These are phyloP conservation scores for Epinephelus fuscoguttatus DNA, from an alignment of 2,113 vertebrate genomes.

Conservation along the genomic window DNA sequence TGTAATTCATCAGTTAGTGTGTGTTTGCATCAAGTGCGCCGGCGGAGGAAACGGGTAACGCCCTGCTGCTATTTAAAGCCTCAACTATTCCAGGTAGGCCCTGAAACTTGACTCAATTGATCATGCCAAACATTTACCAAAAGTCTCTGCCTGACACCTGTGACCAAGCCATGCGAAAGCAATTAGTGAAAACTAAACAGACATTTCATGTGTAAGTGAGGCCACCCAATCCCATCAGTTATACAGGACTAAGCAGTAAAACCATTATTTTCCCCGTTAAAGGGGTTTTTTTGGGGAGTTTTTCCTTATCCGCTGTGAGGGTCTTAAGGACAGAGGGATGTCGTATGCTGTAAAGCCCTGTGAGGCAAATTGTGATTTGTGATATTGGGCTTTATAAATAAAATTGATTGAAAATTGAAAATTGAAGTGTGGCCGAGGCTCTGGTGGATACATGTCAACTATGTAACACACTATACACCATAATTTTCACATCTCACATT, in stretches of 20 bases:
- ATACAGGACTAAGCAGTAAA: constrained; percentile 59
- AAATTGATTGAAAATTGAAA: too few relatives aligned
- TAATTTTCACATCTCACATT: constrained; percentile 50
- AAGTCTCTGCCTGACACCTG: constrained; percentile 77
- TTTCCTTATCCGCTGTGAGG: too few relatives aligned
- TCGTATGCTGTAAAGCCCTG: too few relatives aligned
- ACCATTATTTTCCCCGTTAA: too few relatives aligned
- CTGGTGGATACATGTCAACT: constrained; percentile 15
- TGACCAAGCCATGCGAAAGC: constrained; percentile 74
- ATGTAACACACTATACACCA: constrained; percentile 18
- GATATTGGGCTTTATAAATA: too few relatives aligned
- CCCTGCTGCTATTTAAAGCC: constrained; percentile 80
- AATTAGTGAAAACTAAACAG: constrained; percentile 74
- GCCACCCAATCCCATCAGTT: constrained; percentile 68
- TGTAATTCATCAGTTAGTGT: constrained; percentile 80
- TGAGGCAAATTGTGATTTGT: too few relatives aligned
- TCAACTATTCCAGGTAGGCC: constrained; percentile 81
- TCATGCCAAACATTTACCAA: constrained; percentile 80
- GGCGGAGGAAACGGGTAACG: constrained; percentile 72
- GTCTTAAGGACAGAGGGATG: too few relatives aligned
- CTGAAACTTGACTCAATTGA: constrained; percentile 67
- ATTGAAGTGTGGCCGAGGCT: constrained; percentile 20
- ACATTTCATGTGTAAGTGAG: constrained; percentile 58
- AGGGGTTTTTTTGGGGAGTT: too few relatives aligned
- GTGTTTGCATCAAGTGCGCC: constrained; percentile 75